phyloP scores from a whole-genome alignment of 2,797 vertebrate species.

The Mormyrus proboscirostris region DNA sequence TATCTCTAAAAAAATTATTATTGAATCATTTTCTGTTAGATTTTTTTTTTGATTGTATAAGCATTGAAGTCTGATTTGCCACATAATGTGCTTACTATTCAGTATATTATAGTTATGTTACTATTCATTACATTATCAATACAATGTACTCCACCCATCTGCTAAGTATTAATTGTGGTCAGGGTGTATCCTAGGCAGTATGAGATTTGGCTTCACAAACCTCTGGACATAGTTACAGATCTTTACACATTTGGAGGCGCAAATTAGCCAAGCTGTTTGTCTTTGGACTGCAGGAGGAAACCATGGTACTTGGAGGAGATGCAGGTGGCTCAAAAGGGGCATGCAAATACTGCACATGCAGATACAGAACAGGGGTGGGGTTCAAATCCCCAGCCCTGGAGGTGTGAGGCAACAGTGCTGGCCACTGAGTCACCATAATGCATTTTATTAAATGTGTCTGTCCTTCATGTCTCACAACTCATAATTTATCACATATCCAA shows the following conservation, averaged over 20 bases:
- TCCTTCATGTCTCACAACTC: not conserved
- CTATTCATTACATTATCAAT: not conserved
- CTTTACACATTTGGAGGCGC: not conserved
- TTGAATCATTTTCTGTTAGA: not conserved
- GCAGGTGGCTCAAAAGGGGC: not conserved
- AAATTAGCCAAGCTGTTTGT: not conserved
- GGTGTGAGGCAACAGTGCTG: not conserved
- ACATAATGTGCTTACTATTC: not conserved
- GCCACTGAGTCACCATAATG: not conserved
- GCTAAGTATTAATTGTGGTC: not conserved
- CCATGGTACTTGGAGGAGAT: not conserved
- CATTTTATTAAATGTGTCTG: not conserved
- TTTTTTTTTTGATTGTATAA: not conserved
- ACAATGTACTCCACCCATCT: not conserved
- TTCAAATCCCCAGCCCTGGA: not conserved
- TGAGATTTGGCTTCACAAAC: not conserved
- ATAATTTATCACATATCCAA: not conserved
- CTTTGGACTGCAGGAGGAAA: not conserved
- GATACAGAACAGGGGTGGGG: not conserved
- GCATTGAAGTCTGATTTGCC: not conserved
- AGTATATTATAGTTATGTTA: not conserved
- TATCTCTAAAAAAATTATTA: not conserved
- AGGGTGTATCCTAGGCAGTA: not conserved
- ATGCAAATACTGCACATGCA: not conserved
- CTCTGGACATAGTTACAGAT: not conserved